A percentile compares a stretch with the other conserved stretches of the same genome.
Conservation (phyloP, 2,888 invertebrate genomes). For the Plagodis dolabraria region DNA sequence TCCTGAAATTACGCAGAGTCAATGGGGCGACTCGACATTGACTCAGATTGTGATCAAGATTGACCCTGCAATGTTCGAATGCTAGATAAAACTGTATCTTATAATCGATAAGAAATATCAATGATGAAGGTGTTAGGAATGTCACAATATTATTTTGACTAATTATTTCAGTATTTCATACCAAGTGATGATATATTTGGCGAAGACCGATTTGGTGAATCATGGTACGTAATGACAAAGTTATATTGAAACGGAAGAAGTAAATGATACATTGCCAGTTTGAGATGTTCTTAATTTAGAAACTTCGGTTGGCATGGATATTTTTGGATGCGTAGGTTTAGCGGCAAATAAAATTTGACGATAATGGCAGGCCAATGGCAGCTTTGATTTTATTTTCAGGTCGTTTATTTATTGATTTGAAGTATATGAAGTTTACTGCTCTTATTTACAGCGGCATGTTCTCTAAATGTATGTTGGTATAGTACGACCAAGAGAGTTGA, state of each 20-base stretch:
- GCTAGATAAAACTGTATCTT: constrained; percentile 2
- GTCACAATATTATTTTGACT: background rate
- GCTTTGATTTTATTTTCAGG: constrained; percentile 12
- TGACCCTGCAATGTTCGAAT: constrained; percentile 1
- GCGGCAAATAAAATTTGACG: constrained; percentile 18
- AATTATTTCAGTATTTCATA: constrained; percentile 1
- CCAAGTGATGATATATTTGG: constrained; percentile 15
- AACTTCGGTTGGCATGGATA: constrained; percentile 4
- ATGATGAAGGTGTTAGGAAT: too few relatives aligned
- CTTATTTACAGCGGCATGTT: background rate
- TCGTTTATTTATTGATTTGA: background rate
- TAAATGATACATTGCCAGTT: constrained; percentile 17
- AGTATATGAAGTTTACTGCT: background rate
- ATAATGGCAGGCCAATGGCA: constrained; percentile 7
- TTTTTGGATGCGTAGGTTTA: constrained; percentile 25
- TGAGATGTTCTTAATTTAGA: constrained; percentile 17
- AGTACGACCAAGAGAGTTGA: too few relatives aligned
- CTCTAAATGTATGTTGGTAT: background rate
- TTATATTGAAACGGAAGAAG: constrained; percentile 18
- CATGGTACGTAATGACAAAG: constrained; percentile 18
- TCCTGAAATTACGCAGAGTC: too few relatives aligned
- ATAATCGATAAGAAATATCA: too few relatives aligned
- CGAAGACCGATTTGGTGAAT: constrained; percentile 13
- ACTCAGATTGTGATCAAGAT: too few relatives aligned
- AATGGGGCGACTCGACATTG: too few relatives aligned